phyloP scores from a whole-genome alignment of 2,113 vertebrate genomes.

The Hyperopisus bebe region DNA sequence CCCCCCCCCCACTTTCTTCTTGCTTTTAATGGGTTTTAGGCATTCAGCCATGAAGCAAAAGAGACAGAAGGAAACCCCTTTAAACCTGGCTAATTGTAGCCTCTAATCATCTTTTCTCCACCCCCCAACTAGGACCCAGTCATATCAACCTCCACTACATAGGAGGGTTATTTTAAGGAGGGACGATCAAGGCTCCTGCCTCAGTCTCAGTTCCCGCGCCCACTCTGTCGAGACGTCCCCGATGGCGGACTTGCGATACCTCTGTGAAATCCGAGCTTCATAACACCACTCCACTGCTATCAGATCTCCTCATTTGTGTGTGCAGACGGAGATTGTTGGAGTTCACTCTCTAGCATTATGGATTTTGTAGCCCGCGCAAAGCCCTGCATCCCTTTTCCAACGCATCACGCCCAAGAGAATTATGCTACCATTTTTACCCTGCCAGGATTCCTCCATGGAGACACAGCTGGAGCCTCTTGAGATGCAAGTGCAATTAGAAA shows the following conservation, averaged over 20 bases:
- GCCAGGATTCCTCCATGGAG: not conserved
- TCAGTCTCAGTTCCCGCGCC: not conserved
- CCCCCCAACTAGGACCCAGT: not conserved
- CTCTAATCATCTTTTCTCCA: slow-evolving; percentile 16
- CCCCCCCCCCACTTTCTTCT: not conserved
- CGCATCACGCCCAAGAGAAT: not conserved
- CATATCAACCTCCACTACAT: not conserved
- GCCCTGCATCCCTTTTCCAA: not conserved
- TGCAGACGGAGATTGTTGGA: not conserved
- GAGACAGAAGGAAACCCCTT: slow-evolving; percentile 9
- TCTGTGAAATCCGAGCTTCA: not conserved
- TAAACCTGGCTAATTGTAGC: slow-evolving; percentile 25
- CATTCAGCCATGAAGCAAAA: slow-evolving; percentile 9
- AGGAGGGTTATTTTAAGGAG: not conserved
- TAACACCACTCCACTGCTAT: not conserved
- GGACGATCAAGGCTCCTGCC: not conserved
- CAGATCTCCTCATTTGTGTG: not conserved
- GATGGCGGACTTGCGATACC: not conserved
- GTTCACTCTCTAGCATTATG: not conserved
- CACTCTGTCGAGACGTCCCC: not conserved
- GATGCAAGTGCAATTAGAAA: not conserved
- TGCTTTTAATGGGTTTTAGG: not conserved
- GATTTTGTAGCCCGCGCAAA: not conserved
- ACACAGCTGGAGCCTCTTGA: slow-evolving; percentile 6
- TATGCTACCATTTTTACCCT: not conserved